A percentile compares a stretch with the other conserved stretches of the same genome.
Evolutionary conservation across 2,888 invertebrate species (phyloP).

Genomic region (Chirona hameri): DNA sequence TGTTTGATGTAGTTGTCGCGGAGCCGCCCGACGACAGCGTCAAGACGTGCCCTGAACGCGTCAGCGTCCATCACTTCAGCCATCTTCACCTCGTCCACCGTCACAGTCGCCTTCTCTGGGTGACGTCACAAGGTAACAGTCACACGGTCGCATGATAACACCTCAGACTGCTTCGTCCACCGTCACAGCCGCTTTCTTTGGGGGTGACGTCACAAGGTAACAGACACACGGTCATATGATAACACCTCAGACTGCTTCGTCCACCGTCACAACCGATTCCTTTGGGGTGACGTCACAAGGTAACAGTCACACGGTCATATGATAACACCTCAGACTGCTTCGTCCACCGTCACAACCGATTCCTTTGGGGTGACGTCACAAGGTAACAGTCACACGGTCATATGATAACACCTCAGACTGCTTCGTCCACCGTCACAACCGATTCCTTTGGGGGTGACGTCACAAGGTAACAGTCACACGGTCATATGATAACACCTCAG

Average conservation of each 20-base stretch:
- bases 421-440: too few relatives aligned
- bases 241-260: too few relatives aligned
- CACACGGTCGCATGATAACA: too few relatives aligned
- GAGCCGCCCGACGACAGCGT: constrained; percentile 44
- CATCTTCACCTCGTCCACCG: constrained; percentile 45
- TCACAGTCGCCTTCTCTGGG: constrained; percentile 38
- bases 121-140: not conserved
- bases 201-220: not conserved
- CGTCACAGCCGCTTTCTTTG: constrained; percentile 39
- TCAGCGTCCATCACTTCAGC: constrained; percentile 45
- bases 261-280: not conserved
- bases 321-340: constrained; percentile 37
- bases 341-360: constrained; percentile 42
- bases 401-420: not conserved
- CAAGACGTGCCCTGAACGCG: constrained; percentile 43
- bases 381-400: not conserved
- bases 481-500: too few relatives aligned
- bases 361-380: constrained; percentile 27
- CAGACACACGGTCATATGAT: too few relatives aligned
- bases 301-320: not conserved
- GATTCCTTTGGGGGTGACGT: not conserved
- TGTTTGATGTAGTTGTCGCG: constrained; percentile 46
- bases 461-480: not conserved
- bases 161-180: constrained; percentile 41
- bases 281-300: not conserved